Evolutionary conservation across 1,140 invertebrate species (phyloP).

Genomic region (Drosophila simulans): DNA sequence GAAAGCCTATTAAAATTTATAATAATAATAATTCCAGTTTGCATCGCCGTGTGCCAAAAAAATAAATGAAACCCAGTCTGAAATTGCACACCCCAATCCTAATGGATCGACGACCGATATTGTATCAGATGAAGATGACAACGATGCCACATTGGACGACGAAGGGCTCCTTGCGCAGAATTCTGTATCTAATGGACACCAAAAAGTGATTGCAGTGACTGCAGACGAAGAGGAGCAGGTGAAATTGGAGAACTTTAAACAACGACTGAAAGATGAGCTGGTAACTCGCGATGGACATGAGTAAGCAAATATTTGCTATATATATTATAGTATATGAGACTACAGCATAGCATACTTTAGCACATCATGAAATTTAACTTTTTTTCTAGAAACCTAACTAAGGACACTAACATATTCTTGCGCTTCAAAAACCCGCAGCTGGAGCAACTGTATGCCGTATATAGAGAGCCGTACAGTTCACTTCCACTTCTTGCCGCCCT

Average conservation of each 20-base stretch:
- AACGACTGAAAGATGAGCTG: conserved; percentile 91
- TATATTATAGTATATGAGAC: no score
- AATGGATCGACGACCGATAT: conserved; percentile 52
- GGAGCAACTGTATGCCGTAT: conserved; percentile 88
- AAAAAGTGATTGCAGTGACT: conserved; percentile 7
- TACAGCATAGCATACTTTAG: no score
- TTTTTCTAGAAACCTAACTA: conserved; percentile 86
- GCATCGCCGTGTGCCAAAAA: conserved; percentile 73
- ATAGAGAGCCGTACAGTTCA: conserved; percentile 89
- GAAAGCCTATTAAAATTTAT: no score
- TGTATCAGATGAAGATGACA: conserved; percentile 44
- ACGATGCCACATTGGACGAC: conserved; percentile 65
- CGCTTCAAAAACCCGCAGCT: conserved; percentile 88
- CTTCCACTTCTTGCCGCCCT: conserved; percentile 88
- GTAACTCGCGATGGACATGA: conserved; percentile 92
- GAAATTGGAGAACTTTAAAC: conserved; percentile 90
- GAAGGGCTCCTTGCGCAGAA: conserved; percentile 70
- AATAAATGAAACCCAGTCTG: conserved; percentile 64
- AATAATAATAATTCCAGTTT: conserved; percentile 43
- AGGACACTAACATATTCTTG: conserved; percentile 88
- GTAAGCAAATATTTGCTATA: conserved; percentile 84
- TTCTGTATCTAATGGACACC: conserved; percentile 45
- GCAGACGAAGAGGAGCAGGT: conserved; percentile 84
- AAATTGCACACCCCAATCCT: conserved; percentile 49
- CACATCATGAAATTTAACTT: not conserved